These are phyloP conservation scores for Sebastes hubbsi DNA, from an alignment of 2,797 vertebrate genomes.

Conservation along the genomic window DNA sequence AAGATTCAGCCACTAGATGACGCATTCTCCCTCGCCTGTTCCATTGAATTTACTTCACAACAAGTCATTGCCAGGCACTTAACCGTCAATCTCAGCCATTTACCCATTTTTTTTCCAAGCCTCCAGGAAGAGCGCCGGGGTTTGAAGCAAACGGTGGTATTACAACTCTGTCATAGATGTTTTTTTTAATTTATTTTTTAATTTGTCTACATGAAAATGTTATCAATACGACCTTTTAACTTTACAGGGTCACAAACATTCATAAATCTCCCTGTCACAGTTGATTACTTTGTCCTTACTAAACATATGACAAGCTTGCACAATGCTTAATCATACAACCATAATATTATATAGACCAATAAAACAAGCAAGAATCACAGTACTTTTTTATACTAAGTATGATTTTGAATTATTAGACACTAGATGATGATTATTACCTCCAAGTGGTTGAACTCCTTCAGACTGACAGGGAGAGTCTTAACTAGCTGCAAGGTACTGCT, in stretches of 20 bases:
- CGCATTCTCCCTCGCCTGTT: too few species aligned
- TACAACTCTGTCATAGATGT: too few species aligned
- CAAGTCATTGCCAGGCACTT: too few species aligned
- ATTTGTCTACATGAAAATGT: too few species aligned
- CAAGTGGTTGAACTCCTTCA: background rate
- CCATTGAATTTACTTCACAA: too few species aligned
- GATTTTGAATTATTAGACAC: slow-evolving; percentile 1
- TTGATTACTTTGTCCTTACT: slow-evolving; percentile 14
- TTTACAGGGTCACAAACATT: slow-evolving; percentile 4
- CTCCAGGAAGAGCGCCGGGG: too few species aligned
- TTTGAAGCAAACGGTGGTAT: too few species aligned
- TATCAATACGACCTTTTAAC: background rate
- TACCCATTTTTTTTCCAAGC: too few species aligned
- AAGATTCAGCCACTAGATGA: too few species aligned
- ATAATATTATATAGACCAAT: background rate
- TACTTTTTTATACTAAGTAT: background rate
- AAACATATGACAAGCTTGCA: slow-evolving; percentile 33
- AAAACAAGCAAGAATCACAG: background rate
- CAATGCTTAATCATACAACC: slow-evolving; percentile 5
- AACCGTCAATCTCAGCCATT: too few species aligned
- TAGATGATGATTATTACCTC: slow-evolving; percentile 3
- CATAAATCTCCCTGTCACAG: background rate
- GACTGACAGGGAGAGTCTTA: background rate
- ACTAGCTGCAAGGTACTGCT: slow-evolving; percentile 13
- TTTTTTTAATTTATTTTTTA: background rate